Evolutionary conservation across 1,140 invertebrate species (phyloP), one percentile per base, ranked within the genome.

Genomic region (Lasioglossum albipes): DNA sequence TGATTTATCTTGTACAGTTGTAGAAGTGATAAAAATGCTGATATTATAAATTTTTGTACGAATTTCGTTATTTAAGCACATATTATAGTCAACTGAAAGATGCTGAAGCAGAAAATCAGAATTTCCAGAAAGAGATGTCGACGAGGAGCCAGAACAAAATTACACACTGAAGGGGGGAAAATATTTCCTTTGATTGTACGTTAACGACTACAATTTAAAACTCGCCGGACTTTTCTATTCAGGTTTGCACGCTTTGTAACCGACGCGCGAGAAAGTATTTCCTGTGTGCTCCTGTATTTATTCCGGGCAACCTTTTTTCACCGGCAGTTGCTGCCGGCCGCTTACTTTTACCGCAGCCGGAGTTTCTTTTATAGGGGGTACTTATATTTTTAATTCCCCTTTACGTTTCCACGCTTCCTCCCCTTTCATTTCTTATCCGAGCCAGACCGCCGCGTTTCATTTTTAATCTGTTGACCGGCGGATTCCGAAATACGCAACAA

Each of bases 361-460:
- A 67, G 71, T 75, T 79, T 65, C 78, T 79, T 75, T 67, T 49
- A 61, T 59, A 59, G 42, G 66, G 78, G 54, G 64, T 62, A 79
- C 69, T 79, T 79, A 79, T 75, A 75, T 81, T 75, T 81, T 81
- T 76, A 81, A 71, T 78, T 71, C 67, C 67, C 75, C 62, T 77
- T 78, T 66, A 49, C 64, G 61, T 67, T 61, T 57, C 10, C 42
- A 10, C 59, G 16, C 27, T n/a, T 20, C 12, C 67, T 9, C 7
- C 18, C 18, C 36, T 3, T n/a, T n/a, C 57, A 52, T 71, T 64
- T 72, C 72, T 79, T 64, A 52, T 45, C 4, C 22, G 3, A 41
- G 10, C 18, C 57, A 10, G 13, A 18, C 76, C 54, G 36, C 18
- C n/a, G 31, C n/a, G 54, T 65, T 79, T 79, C 72, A 79, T 79